phyloP scores from a whole-genome alignment of 2,888 invertebrate species.

The Dasypolia templi region DNA sequence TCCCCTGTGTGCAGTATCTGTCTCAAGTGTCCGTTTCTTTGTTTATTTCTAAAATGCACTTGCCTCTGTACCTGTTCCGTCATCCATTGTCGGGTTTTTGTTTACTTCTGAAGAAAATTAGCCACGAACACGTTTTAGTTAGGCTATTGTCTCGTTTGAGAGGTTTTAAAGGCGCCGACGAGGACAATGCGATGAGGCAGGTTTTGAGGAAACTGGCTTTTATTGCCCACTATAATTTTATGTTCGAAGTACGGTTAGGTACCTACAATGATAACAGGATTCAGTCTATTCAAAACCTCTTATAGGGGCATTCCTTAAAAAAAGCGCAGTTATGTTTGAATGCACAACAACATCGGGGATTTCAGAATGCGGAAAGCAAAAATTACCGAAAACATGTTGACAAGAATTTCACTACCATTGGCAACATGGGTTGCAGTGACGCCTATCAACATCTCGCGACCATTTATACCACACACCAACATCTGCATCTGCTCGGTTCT shows the following conservation, averaged over 20 bases:
- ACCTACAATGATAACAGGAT: conserved; percentile 21
- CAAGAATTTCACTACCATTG: conserved; percentile 11
- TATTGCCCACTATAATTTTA: conserved; percentile 61
- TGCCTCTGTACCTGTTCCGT: conserved; percentile 82
- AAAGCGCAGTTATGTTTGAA: conserved; percentile 27
- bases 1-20: conserved; percentile 79
- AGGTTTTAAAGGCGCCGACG: conserved; percentile 70
- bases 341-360: neutral
- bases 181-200: conserved; percentile 53
- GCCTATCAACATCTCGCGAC: conserved; percentile 41
- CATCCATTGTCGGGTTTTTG: conserved; percentile 72
- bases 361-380: neutral
- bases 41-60: conserved; percentile 79
- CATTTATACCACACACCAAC: conserved; percentile 54
- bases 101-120: conserved; percentile 78
- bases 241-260: conserved; percentile 47
- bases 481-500: conserved; percentile 55
- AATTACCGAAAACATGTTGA: conserved; percentile 16
- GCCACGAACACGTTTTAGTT: conserved; percentile 78
- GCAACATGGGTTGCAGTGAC: conserved; percentile 31
- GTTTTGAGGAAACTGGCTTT: conserved; percentile 53
- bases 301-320: conserved; percentile 11
- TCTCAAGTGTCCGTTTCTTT: conserved; percentile 79
- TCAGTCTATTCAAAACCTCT: conserved; percentile 10
- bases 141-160: conserved; percentile 72